Base-by-base conservation (phyloP, 2,888 invertebrate species). In the Drosophila pseudotalamancana region DNA sequence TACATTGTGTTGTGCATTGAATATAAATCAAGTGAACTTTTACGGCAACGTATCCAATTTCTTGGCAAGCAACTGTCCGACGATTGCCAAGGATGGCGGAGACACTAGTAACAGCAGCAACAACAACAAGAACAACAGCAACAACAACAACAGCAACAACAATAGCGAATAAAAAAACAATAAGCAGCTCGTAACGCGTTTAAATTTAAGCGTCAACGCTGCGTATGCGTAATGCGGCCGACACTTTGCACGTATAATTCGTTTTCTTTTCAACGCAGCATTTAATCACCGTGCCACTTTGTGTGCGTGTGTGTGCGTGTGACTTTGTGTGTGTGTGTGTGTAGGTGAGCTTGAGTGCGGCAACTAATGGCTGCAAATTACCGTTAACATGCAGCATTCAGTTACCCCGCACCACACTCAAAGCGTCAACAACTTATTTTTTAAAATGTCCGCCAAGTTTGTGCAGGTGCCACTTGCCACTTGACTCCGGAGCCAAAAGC, bases 331-430 rank as follows among this genome's bases (percentile, higher is more conserved):
- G 42, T 43, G 25, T 63, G 43, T 60, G 50, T 55, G 46, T n/a
- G n/a, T n/a, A n/a, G n/a, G n/a, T 42, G 35, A 45, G 19, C 59
- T 46, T 53, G 53, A 60, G 71, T 66, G 62, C 32, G 45, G 6
- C 42, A 69, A 64, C 87, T 87, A 81, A 87, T 85, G 88, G 79
- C 87, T 82, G 68, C 83, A 85, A 87, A 81, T 87, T 87, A 85
- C 85, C 86, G 80, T 69, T 83, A 80, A 71, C 70, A 62, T 55
- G 62, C 55, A 74, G 63, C 75, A 61, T 74, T 65, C 71, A 53
- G 31, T 49, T 66, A 40, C 62, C 49, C 27, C 16, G 35, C 42
- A 9, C 11, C 48, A 19, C 55, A 49, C 55, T 11, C 51, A 72
- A 23, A 51, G 35, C 71, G 54, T 60, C 57, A 65, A 54, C 57